A percentile compares a stretch with the other conserved stretches of the same genome.
phyloP scores from a whole-genome alignment of 2,113 vertebrate species.

The Penelope pileata region DNA sequence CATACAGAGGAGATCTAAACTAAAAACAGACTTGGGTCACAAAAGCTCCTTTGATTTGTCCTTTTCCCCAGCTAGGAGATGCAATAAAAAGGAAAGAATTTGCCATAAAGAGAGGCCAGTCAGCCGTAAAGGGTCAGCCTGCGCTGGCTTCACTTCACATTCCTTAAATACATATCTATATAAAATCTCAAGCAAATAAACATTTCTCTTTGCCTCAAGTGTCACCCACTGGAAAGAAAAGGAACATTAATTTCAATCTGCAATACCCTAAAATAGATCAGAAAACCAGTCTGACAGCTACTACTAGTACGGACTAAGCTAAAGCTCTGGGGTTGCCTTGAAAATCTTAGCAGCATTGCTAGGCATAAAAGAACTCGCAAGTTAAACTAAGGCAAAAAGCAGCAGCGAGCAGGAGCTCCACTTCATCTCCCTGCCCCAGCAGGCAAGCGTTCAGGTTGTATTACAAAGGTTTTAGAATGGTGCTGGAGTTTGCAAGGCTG shows the following conservation, averaged over 20 bases:
- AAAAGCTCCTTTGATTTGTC: not conserved
- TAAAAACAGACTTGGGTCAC: not conserved
- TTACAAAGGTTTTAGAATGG: not conserved
- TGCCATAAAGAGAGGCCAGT: not conserved
- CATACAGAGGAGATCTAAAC: not conserved
- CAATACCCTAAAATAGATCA: conserved; percentile 9
- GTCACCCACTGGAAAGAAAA: conserved; percentile 67
- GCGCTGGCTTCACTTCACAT: not conserved
- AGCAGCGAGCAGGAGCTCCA: not conserved
- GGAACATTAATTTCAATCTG: conserved; percentile 50
- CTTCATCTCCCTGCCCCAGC: not conserved
- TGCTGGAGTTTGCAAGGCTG: accelerated
- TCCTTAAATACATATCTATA: conserved; percentile 1
- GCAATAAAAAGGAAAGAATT: not conserved
- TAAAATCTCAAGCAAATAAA: conserved; percentile 37
- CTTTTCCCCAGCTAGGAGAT: not conserved
- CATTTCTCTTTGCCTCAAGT: conserved; percentile 62
- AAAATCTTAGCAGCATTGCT: not conserved
- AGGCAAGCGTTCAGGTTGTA: accelerated
- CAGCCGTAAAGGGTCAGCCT: not conserved
- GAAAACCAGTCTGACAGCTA: not conserved
- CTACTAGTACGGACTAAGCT: not conserved
- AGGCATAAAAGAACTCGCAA: not conserved
- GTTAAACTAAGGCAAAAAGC: not conserved
- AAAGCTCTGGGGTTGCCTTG: not conserved